Conservation (phyloP, 2,888 invertebrate species). For the Chorisops tibialis region DNA sequence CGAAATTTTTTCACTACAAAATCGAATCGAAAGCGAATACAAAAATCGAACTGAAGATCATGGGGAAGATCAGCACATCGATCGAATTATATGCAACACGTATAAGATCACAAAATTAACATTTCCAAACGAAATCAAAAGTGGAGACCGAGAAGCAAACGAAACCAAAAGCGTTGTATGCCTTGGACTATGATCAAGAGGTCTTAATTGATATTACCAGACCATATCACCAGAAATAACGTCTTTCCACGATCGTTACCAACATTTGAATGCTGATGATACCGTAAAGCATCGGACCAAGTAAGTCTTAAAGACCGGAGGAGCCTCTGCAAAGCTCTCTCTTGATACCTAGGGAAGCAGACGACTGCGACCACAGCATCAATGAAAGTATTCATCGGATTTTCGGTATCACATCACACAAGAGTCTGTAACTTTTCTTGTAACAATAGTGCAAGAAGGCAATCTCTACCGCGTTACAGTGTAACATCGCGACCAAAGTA, state of each 20-base stretch:
- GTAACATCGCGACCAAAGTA: too few relatives aligned
- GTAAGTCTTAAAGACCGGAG: constrained; percentile 22
- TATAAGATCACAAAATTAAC: constrained; percentile 23
- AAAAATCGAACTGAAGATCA: constrained; percentile 21
- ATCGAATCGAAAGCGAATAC: constrained; percentile 29
- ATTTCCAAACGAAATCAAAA: constrained; percentile 23
- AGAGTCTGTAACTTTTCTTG: too few relatives aligned
- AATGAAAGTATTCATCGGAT: constrained; percentile 22
- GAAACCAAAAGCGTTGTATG: constrained; percentile 21
- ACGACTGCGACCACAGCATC: constrained; percentile 6
- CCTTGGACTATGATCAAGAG: constrained; percentile 16
- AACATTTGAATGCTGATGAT: constrained; percentile 53
- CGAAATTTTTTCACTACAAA: constrained; percentile 13
- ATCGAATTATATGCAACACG: constrained; percentile 7
- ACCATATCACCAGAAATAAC: constrained; percentile 39
- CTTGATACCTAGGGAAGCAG: constrained; percentile 22
- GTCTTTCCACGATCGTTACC: constrained; percentile 53
- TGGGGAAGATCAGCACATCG: constrained; percentile 17
- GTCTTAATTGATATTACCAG: constrained; percentile 12
- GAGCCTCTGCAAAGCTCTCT: constrained; percentile 20
- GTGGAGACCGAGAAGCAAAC: constrained; percentile 10
- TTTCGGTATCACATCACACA: neutral
- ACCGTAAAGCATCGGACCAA: constrained; percentile 48
- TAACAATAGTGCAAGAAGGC: too few relatives aligned
- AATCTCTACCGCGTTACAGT: too few relatives aligned